Evolutionary conservation across 2,113 vertebrate genomes (phyloP).

Genomic region (Burhinus bistriatus): DNA sequence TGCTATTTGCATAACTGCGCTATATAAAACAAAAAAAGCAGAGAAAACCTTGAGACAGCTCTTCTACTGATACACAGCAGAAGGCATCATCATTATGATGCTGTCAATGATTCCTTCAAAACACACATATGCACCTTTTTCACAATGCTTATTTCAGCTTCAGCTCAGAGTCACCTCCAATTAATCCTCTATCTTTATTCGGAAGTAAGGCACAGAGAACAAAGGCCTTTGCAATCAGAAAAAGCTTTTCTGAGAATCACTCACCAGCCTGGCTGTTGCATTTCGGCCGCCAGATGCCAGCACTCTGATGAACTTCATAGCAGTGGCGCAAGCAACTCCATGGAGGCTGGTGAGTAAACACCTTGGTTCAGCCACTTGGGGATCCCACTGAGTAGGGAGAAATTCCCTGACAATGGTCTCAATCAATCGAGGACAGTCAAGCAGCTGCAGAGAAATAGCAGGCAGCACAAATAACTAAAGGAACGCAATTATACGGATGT

Average conservation of each 20-base stretch:
- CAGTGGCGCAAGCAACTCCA: constrained; percentile 79
- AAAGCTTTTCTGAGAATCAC: constrained; percentile 1
- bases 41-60: background rate
- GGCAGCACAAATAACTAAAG: background rate
- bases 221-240: background rate
- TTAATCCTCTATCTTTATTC: background rate
- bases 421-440: constrained; percentile 90
- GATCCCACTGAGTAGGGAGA: constrained; percentile 84
- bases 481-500: background rate
- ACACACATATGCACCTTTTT: background rate
- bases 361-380: constrained; percentile 35
- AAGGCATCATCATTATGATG: background rate
- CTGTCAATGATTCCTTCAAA: background rate
- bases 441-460: constrained; percentile 75
- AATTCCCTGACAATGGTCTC: constrained; percentile 88
- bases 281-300: constrained; percentile 87
- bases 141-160: background rate
- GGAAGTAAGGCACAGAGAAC: background rate
- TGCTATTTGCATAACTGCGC: background rate
- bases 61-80: background rate
- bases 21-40: background rate
- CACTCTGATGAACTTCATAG: constrained; percentile 93
- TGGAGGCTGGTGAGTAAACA: constrained; percentile 74
- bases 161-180: background rate
- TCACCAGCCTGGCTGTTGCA: constrained; percentile 88